Conservation (phyloP, 2,888 invertebrate species). For the Loripinus fragilis region DNA sequence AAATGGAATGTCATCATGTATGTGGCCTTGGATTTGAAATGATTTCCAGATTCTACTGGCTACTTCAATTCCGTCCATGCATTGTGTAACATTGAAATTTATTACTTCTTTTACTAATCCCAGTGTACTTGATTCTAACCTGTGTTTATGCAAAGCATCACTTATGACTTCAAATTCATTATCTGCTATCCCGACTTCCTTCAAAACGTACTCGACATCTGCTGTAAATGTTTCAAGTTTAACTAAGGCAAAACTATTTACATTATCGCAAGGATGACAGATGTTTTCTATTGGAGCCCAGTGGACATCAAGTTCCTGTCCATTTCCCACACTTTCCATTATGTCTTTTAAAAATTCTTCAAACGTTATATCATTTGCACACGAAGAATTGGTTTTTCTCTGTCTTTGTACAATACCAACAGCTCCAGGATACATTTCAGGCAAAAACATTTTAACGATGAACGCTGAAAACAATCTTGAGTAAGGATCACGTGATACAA, state of each 20-base stretch:
- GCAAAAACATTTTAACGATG: conserved; percentile 35
- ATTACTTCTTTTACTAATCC: conserved; percentile 22
- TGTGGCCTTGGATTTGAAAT: conserved; percentile 31
- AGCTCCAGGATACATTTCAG: neutral
- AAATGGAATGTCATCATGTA: neutral
- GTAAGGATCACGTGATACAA: conserved; percentile 49
- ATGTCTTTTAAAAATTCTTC: conserved; percentile 43
- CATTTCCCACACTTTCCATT: neutral
- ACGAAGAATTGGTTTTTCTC: neutral
- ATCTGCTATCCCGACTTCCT: neutral
- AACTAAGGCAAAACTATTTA: conserved; percentile 25
- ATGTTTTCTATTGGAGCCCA: conserved; percentile 38
- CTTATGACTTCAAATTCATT: neutral
- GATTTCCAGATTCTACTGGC: conserved; percentile 19
- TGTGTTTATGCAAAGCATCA: conserved; percentile 21
- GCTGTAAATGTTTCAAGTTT: conserved; percentile 41
- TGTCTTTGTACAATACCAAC: neutral
- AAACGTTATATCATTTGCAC: conserved; percentile 24
- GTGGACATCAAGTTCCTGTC: conserved; percentile 19
- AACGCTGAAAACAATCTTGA: conserved; percentile 40
- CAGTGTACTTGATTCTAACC: conserved; percentile 15
- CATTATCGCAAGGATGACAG: conserved; percentile 37
- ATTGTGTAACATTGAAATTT: neutral
- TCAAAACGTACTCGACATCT: conserved; percentile 30
- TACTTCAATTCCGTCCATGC: neutral